Conservation (phyloP, 2,113 vertebrate species). For the Rhynchopsitta pachyrhyncha region DNA sequence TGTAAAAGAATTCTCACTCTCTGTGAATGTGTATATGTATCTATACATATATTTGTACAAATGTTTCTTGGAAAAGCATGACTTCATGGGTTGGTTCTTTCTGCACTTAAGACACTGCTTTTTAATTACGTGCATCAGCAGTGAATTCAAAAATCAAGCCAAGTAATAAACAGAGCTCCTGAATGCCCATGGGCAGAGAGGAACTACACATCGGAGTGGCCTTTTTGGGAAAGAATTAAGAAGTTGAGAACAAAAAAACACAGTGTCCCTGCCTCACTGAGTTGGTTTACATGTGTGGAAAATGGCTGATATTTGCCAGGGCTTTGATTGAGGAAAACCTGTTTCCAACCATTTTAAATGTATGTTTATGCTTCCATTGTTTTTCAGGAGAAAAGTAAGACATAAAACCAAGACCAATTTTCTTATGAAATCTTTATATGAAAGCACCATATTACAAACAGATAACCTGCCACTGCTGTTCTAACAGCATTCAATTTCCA, state of each 20-base stretch:
- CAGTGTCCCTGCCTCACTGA: background rate
- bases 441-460: background rate
- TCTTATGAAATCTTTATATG: background rate
- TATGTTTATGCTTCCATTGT: background rate
- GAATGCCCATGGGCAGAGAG: background rate
- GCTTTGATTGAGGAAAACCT: background rate
- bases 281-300: background rate
- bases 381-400: background rate
- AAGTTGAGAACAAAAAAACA: background rate
- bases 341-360: background rate
- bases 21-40: background rate
- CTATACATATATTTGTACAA: background rate
- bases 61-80: background rate
- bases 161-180: background rate
- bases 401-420: background rate
- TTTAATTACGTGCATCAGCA: background rate
- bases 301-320: background rate
- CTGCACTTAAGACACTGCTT: background rate
- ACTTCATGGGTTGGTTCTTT: background rate
- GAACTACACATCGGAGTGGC: background rate
- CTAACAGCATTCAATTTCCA: background rate
- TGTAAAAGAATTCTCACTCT: background rate
- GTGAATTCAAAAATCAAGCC: background rate
- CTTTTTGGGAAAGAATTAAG: background rate
- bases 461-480: background rate